A percentile compares a stretch with the other conserved stretches of the same genome.
These are phyloP conservation scores for Epirrhoe alternata DNA, from an alignment of 2,888 invertebrate genomes.

Conservation along the genomic window DNA sequence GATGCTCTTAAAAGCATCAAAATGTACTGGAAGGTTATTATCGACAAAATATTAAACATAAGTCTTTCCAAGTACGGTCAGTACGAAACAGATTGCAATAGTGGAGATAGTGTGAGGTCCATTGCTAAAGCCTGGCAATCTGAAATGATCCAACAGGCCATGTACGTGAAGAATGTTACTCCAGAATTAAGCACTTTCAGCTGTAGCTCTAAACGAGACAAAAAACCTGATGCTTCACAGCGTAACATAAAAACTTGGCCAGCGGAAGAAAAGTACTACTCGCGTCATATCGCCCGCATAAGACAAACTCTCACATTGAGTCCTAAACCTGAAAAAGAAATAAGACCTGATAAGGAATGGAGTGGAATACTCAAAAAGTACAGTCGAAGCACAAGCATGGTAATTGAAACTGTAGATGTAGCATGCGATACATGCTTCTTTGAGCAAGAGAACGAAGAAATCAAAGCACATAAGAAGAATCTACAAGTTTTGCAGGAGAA, in stretches of 20 bases:
- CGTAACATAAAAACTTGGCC: slow-evolving; percentile 19
- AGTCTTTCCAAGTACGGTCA: slow-evolving; percentile 55
- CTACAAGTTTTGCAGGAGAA: slow-evolving; percentile 57
- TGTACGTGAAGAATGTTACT: slow-evolving; percentile 58
- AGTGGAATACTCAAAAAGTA: slow-evolving; percentile 42
- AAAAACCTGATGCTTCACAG: slow-evolving; percentile 6
- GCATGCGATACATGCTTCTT: slow-evolving; percentile 53
- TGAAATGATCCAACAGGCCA: slow-evolving; percentile 67
- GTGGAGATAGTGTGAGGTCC: slow-evolving; percentile 55
- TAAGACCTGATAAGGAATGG: slow-evolving; percentile 15
- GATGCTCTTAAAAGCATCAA: slow-evolving; percentile 75
- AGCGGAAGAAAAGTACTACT: slow-evolving; percentile 13
- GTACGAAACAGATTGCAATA: slow-evolving; percentile 39
- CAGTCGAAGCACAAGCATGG: slow-evolving; percentile 53
- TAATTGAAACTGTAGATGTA: slow-evolving; percentile 51
- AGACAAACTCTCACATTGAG: slow-evolving; percentile 2
- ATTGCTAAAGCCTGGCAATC: slow-evolving; percentile 67
- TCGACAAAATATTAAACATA: slow-evolving; percentile 69
- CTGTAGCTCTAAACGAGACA: slow-evolving; percentile 20
- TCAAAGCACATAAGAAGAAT: slow-evolving; percentile 51
- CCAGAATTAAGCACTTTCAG: slow-evolving; percentile 43
- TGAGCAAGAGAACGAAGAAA: slow-evolving; percentile 46
- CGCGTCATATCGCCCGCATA: slow-evolving; percentile 6
- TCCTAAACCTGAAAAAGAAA: not conserved
- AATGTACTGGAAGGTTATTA: slow-evolving; percentile 76